Base-by-base conservation (phyloP, 2,797 vertebrate species). In the Oceanodroma leucorhoa region DNA sequence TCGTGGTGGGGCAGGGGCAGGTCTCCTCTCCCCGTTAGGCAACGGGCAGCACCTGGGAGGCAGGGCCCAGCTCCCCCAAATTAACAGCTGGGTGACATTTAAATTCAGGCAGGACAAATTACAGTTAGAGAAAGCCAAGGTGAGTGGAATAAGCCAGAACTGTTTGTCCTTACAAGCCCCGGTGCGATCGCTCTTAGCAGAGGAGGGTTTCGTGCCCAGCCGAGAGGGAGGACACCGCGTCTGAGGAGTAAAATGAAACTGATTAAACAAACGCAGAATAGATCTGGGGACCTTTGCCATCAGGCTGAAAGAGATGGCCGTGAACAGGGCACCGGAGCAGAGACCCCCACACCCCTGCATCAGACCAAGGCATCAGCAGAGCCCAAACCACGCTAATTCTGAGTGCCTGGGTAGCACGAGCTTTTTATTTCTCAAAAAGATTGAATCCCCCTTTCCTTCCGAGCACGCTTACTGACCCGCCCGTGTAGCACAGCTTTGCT, bases 341-440 rank as follows among this genome's bases (percentile, higher is more conserved):
- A 36, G 64, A 2, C 15, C 46, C 13, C 21, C 1, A 1, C 27
- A 50, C 6, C 40, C 6, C 21, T 1, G 2, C 1, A 0, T 8
- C 55, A 65, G 46, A 29, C 70, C 7, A 3, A 72, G 55, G 41
- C 23, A 24, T 9, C 16, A 43, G 34, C 46, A 53, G 75, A 51
- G 19, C 22, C 11, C 20, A 23, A 73, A 19, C 24, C 34, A 12
- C 4, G 0, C 12, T 14, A 26, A 79, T 22, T 11, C 40, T 2
- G 5, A 19, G 22, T 29, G 36, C 22, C 13, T 11, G 30, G 34
- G 40, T 14, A 77, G 24, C 41, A 57, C 0, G 0, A 53, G 14
- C 5, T 30, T 90, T 53, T 66, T 38, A 21, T 34, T 86, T 64
- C 34, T 48, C 16, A 22, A 24, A 10, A 30, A 61, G 11, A 26